phyloP scores from a whole-genome alignment of 2,888 invertebrate species.

The Tholera decimalis region DNA sequence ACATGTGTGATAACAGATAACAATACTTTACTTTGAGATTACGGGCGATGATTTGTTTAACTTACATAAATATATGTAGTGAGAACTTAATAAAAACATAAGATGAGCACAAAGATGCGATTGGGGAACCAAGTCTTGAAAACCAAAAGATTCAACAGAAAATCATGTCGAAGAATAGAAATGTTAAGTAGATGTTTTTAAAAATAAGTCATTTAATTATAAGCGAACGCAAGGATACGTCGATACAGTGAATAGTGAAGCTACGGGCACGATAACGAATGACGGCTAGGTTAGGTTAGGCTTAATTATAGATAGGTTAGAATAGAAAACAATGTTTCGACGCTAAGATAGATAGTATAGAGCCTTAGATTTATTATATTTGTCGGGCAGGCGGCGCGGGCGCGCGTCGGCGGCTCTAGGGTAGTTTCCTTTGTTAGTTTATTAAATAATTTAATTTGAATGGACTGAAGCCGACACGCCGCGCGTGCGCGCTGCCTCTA shows the following conservation, averaged over 20 bases:
- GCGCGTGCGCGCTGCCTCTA: conserved; percentile 72
- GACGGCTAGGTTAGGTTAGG: conserved; percentile 87
- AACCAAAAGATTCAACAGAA: conserved; percentile 85
- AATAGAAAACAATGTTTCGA: conserved; percentile 89
- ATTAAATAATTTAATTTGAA: conserved; percentile 91
- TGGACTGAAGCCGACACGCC: conserved; percentile 86
- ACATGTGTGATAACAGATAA: conserved; percentile 79
- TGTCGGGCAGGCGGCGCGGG: conserved; percentile 74
- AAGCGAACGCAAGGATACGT: conserved; percentile 86
- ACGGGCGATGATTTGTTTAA: conserved; percentile 69
- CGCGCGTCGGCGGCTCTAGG: conserved; percentile 82
- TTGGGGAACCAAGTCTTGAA: conserved; percentile 83
- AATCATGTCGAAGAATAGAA: conserved; percentile 87
- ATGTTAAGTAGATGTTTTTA: conserved; percentile 89
- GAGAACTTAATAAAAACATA: conserved; percentile 66
- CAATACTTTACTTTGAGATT: conserved; percentile 75
- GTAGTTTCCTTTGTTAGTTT: conserved; percentile 91
- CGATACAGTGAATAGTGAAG: conserved; percentile 82
- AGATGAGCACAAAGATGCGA: conserved; percentile 83
- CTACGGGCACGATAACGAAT: conserved; percentile 81
- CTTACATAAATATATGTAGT: conserved; percentile 62
- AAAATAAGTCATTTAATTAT: conserved; percentile 87
- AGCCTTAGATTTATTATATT: conserved; percentile 86
- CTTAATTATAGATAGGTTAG: conserved; percentile 90
- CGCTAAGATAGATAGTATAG: conserved; percentile 89